These are phyloP conservation scores for Aricia artaxerxes DNA, from an alignment of 2,888 invertebrate genomes.

Conservation along the genomic window DNA sequence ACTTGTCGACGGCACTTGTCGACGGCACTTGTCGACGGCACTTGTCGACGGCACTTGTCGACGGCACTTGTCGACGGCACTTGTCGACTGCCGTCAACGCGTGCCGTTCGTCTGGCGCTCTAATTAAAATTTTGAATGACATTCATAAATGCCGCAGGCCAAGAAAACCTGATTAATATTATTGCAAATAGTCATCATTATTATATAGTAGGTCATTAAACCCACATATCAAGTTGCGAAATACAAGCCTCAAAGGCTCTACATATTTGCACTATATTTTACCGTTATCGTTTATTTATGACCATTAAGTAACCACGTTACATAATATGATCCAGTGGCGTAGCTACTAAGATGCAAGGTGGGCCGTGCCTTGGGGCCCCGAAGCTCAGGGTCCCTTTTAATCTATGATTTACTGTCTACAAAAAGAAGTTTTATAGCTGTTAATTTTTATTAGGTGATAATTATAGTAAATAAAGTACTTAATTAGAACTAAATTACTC, in stretches of 20 bases:
- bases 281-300: background rate
- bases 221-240: background rate
- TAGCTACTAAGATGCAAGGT: background rate
- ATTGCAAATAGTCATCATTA: background rate
- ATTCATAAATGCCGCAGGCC: background rate
- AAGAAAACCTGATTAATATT: background rate
- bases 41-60: no score
- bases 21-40: no score
- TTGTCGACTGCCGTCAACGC: no score
- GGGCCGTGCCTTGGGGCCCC: background rate
- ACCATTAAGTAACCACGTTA: conserved; percentile 4
- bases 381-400: background rate
- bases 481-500: no score
- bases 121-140: background rate
- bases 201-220: background rate
- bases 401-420: background rate
- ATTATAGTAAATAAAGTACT: no score
- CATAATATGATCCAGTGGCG: background rate
- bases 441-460: no score
- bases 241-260: background rate
- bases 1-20: no score
- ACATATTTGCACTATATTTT: background rate
- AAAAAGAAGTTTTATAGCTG: background rate
- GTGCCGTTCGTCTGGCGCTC: no score
- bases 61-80: no score